Percentiles rank a stretch among this genome's conserved stretches.
phyloP scores from a whole-genome alignment of 2,113 vertebrate genomes.

The Bubo scandiacus region DNA sequence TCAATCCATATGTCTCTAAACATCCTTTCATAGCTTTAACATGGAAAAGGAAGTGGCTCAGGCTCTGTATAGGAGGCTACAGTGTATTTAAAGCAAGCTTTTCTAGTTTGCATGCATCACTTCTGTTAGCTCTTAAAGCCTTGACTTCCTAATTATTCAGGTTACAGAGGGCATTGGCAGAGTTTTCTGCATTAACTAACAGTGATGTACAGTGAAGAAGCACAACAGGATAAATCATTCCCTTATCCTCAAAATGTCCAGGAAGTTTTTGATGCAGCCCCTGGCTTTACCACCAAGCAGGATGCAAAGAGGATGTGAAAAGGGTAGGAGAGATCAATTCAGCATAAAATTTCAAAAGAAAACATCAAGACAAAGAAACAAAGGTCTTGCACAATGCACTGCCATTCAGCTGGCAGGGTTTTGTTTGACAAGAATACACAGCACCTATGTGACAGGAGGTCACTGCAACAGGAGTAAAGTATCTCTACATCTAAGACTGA shows the following conservation, averaged over 20 bases:
- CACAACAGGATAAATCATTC: constrained; percentile 15
- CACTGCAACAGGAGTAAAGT: background rate
- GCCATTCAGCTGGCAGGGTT: background rate
- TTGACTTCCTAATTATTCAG: constrained; percentile 50
- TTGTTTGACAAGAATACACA: background rate
- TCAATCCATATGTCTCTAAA: constrained; percentile 62
- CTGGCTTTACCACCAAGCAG: background rate
- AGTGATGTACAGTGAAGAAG: constrained; percentile 35
- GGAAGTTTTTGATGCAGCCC: constrained; percentile 56
- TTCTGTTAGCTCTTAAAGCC: constrained; percentile 29
- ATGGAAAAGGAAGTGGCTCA: constrained; percentile 33
- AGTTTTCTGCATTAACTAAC: constrained; percentile 11
- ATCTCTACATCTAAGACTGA: background rate
- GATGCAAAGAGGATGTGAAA: constrained; percentile 22
- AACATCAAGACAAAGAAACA: constrained; percentile 22
- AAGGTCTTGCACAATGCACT: background rate
- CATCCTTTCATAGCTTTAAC: constrained; percentile 52
- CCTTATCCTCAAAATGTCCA: constrained; percentile 13
- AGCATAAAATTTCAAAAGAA: background rate
- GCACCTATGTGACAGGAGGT: constrained; percentile 12
- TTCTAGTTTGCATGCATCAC: background rate
- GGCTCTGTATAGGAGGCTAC: background rate
- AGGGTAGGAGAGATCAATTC: background rate
- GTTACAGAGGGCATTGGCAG: constrained; percentile 38
- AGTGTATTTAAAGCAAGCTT: background rate